A percentile compares a stretch with the other conserved stretches of the same genome.
Conservation (phyloP, 2,113 vertebrate genomes). For the Pelecanus crispus region DNA sequence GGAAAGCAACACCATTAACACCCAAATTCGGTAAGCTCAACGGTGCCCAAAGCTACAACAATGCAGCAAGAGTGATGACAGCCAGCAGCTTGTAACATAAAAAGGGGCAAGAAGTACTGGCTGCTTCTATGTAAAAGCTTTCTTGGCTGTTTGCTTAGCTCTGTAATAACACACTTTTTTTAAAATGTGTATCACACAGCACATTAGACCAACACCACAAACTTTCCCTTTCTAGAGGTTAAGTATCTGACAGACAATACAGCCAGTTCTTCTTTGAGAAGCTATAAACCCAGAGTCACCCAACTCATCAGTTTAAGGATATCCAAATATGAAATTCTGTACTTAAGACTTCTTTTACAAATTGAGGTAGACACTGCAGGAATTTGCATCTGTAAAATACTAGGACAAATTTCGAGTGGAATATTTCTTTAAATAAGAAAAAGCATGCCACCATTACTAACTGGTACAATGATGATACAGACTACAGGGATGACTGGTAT, state of each 20-base stretch:
- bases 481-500: background rate
- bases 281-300: background rate
- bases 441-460: background rate
- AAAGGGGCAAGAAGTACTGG: background rate
- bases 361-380: background rate
- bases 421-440: background rate
- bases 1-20: background rate
- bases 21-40: background rate
- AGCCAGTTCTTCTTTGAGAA: background rate
- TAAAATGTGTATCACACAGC: background rate
- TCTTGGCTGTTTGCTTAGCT: background rate
- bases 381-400: background rate
- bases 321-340: background rate
- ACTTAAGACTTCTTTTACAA: background rate
- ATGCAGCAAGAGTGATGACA: background rate
- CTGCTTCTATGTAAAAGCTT: background rate
- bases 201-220: background rate
- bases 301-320: background rate
- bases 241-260: background rate
- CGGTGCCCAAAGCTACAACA: background rate
- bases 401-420: background rate
- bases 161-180: background rate
- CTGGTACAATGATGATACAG: accelerated
- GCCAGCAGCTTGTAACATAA: background rate
- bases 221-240: background rate